Evolutionary conservation across 2,888 invertebrate genomes (phyloP).

Genomic region (Blera fallax): DNA sequence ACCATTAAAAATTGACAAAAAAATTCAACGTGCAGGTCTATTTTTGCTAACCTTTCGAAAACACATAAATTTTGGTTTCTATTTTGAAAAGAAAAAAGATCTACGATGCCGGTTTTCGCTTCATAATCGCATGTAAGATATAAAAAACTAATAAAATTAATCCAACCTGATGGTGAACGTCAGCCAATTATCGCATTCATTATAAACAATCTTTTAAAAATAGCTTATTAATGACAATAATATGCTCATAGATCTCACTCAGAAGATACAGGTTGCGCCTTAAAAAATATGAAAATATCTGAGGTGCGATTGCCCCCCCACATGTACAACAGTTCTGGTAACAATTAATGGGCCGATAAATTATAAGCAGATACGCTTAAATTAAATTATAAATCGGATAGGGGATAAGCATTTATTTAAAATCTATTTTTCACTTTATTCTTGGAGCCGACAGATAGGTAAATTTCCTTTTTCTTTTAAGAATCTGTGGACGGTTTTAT

Average conservation of each 20-base stretch:
- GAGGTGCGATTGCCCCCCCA: not conserved
- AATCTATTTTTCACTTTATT: not conserved
- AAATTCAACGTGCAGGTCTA: not conserved
- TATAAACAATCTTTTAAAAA: not conserved
- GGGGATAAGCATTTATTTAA: not conserved
- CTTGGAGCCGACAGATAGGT: not conserved
- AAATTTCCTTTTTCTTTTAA: not conserved
- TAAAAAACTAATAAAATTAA: not conserved
- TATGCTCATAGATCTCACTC: not conserved
- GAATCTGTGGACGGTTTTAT: not conserved
- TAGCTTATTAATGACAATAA: not conserved
- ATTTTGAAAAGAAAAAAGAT: not conserved
- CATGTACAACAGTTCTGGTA: not conserved
- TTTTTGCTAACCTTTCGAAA: not conserved
- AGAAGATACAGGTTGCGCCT: not conserved
- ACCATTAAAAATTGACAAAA: not conserved
- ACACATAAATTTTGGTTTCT: not conserved
- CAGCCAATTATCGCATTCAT: slow-evolving; percentile 5
- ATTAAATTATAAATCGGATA: not conserved
- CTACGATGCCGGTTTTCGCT: not conserved
- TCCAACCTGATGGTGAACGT: slow-evolving; percentile 1
- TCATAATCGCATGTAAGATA: not conserved
- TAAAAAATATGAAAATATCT: not conserved
- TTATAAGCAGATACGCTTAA: not conserved
- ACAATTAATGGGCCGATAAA: not conserved